Evolutionary conservation across 2,888 invertebrate species (phyloP).

Genomic region (Tetropium fuscum): DNA sequence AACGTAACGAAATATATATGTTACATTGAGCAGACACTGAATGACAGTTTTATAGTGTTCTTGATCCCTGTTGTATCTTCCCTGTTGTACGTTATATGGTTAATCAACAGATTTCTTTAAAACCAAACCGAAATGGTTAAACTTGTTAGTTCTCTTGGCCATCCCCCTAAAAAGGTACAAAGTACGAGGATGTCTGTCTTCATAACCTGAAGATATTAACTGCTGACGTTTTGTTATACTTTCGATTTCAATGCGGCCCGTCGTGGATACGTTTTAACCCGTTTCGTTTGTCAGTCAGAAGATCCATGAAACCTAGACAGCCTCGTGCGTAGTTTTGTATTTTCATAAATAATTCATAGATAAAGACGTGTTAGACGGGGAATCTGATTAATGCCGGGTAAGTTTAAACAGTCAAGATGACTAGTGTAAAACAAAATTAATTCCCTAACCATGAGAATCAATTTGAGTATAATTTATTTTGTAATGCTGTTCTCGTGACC

Average conservation of each 20-base stretch:
- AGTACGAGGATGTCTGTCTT: constrained; percentile 11
- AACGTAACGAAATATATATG: too few relatives aligned
- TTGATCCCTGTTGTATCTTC: too few relatives aligned
- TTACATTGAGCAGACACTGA: too few relatives aligned
- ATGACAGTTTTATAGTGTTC: too few relatives aligned
- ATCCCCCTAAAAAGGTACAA: too few relatives aligned
- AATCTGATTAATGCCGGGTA: constrained; percentile 27
- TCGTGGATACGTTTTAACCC: constrained; percentile 10
- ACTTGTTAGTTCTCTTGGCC: too few relatives aligned
- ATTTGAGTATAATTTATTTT: constrained; percentile 54
- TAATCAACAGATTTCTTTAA: too few relatives aligned
- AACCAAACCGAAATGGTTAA: too few relatives aligned
- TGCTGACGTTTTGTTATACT: constrained; percentile 9
- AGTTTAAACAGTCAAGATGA: constrained; percentile 44
- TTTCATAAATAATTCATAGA: constrained; percentile 29
- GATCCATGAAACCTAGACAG: constrained; percentile 10
- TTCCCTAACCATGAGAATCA: constrained; percentile 54
- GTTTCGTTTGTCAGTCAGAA: neutral
- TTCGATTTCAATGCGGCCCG: neutral
- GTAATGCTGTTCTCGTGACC: constrained; percentile 44
- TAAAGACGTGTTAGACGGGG: constrained; percentile 15
- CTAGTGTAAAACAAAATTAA: constrained; percentile 51
- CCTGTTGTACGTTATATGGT: too few relatives aligned
- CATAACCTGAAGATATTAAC: constrained; percentile 1
- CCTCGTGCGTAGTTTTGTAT: constrained; percentile 13